Evolutionary conservation across 1,140 invertebrate genomes (phyloP).

Genomic region (Andricus grossulariae): DNA sequence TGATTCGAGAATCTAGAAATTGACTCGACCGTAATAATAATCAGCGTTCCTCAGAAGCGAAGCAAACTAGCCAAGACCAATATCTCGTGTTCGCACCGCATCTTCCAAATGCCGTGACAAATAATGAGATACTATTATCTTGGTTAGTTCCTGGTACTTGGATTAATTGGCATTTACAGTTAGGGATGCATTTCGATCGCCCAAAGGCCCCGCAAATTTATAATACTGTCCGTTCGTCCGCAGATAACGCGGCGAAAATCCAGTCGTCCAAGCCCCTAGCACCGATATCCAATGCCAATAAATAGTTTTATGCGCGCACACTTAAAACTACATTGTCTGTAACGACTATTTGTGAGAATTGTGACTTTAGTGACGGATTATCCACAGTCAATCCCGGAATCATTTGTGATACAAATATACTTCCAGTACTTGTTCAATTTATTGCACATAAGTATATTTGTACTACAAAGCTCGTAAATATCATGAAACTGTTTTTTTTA

Average conservation of each 20-base stretch:
- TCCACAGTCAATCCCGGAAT: no score
- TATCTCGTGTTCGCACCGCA: constrained; percentile 53
- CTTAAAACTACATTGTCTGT: constrained; percentile 47
- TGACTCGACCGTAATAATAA: constrained; percentile 47
- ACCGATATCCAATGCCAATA: constrained; percentile 57
- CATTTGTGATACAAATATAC: no score
- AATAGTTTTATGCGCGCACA: constrained; percentile 60
- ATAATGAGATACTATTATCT: constrained; percentile 63
- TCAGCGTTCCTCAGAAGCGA: constrained; percentile 49
- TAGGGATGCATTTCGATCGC: constrained; percentile 58
- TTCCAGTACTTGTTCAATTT: no score
- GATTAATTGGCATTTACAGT: constrained; percentile 69
- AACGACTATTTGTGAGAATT: constrained; percentile 52
- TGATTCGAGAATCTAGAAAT: constrained; percentile 39
- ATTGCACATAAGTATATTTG: no score
- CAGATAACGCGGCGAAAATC: constrained; percentile 53
- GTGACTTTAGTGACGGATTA: not conserved
- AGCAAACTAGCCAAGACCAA: constrained; percentile 53
- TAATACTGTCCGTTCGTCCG: constrained; percentile 50
- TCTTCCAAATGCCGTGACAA: constrained; percentile 60
- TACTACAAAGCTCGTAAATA: no score
- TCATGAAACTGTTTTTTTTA: no score
- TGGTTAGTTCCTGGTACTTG: constrained; percentile 55
- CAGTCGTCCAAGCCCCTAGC: constrained; percentile 41
- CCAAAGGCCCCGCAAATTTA: constrained; percentile 61